phyloP scores from a whole-genome alignment of 2,797 vertebrate genomes.

The Hipposideros larvatus region DNA sequence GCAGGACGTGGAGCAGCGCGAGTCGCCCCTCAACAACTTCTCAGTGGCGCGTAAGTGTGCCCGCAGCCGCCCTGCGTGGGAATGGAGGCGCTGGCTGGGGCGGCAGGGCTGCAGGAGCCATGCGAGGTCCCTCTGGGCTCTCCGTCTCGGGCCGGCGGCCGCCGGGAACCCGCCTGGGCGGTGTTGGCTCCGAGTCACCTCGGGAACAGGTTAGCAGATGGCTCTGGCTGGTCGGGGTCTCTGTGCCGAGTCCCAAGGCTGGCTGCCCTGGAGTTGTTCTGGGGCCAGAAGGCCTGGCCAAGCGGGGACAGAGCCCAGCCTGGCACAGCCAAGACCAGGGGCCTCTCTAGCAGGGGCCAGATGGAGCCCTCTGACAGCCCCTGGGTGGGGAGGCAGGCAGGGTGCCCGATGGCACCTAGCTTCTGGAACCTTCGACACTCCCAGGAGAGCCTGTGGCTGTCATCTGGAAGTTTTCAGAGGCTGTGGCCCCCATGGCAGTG shows the following conservation, averaged over 20 bases:
- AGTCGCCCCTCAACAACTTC: constrained; percentile 99
- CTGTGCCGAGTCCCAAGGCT: rapidly evolving
- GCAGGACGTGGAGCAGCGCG: constrained; percentile 97
- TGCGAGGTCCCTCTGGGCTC: no score
- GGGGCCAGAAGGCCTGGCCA: neutral
- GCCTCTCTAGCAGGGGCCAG: neutral
- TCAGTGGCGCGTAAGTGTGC: constrained; percentile 96
- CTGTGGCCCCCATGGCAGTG: rapidly evolving
- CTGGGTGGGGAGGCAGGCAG: neutral
- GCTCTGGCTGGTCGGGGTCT: neutral
- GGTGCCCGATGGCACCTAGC: rapidly evolving
- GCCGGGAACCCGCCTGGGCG: neutral
- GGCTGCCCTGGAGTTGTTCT: neutral
- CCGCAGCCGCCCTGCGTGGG: rapidly evolving
- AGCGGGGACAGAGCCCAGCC: no score
- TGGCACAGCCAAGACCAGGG: neutral
- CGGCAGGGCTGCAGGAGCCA: neutral
- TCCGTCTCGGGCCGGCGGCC: rapidly evolving
- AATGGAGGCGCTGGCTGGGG: neutral
- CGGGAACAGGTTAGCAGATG: rapidly evolving
- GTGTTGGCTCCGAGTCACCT: neutral
- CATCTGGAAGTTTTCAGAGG: neutral
- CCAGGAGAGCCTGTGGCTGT: neutral
- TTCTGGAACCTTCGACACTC: no score
- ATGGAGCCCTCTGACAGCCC: neutral